A percentile compares a stretch with the other conserved stretches of the same genome.
These are phyloP conservation scores for Columba livia DNA, from an alignment of 2,113 vertebrate genomes.

Conservation along the genomic window DNA sequence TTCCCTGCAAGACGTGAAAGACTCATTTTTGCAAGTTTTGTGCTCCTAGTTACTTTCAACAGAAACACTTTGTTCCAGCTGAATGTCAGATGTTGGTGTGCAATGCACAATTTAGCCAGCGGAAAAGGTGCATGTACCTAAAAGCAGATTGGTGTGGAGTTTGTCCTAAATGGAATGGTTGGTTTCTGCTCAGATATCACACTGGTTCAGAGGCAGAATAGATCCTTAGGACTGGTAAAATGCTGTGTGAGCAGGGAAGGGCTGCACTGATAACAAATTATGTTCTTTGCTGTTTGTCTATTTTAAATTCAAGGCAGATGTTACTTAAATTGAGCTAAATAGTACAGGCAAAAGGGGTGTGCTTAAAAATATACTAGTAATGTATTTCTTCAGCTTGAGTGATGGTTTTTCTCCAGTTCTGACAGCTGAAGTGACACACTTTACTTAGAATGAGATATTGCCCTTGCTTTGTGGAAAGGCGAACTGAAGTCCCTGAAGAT, in stretches of 20 bases:
- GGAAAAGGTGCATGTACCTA: rapidly evolving
- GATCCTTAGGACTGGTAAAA: not conserved
- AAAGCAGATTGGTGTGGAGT: not conserved
- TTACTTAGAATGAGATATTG: not conserved
- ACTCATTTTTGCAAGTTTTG: not conserved
- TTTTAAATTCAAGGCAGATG: not conserved
- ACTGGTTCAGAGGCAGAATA: not conserved
- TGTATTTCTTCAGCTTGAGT: not conserved
- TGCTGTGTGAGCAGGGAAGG: not conserved
- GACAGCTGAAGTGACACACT: not conserved
- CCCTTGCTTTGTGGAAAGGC: not conserved
- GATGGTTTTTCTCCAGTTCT: not conserved
- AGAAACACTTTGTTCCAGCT: not conserved
- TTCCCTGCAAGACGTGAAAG: not conserved
- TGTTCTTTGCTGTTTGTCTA: not conserved
- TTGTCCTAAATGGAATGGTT: not conserved
- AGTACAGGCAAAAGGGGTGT: not conserved
- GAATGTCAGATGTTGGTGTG: not conserved
- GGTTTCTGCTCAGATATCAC: not conserved
- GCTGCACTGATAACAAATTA: not conserved
- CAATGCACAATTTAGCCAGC: not conserved
- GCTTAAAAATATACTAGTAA: not conserved
- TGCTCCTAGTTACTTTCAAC: not conserved
- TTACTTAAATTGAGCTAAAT: not conserved
- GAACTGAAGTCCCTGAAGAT: not conserved